Conservation (phyloP, 2,797 vertebrate genomes). For the Myripristis murdjan region DNA sequence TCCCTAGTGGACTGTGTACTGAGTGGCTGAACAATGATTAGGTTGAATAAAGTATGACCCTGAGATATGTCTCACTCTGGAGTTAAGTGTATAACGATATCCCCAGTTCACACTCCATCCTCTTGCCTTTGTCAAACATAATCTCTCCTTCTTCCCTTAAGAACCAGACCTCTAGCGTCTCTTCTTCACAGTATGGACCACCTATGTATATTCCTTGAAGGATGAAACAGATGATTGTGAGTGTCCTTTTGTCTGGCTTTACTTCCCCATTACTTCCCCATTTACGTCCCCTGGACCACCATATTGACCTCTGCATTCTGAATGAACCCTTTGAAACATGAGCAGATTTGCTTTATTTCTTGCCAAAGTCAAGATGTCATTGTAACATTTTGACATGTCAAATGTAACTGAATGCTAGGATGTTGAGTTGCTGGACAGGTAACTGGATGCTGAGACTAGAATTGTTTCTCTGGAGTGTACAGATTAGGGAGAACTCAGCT, state of each 20-base stretch:
- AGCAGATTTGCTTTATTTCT: neutral
- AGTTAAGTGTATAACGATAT: constrained; percentile 27
- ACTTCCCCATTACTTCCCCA: too few relatives aligned
- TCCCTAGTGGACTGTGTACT: too few relatives aligned
- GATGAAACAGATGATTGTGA: constrained; percentile 18
- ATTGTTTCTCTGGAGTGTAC: constrained; percentile 25
- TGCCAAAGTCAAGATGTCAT: constrained; percentile 15
- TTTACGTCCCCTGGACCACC: too few relatives aligned
- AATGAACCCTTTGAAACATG: constrained; percentile 10
- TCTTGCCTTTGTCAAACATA: constrained; percentile 33
- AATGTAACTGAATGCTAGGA: constrained; percentile 26
- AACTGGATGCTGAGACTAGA: constrained; percentile 43
- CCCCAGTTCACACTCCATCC: constrained; percentile 10
- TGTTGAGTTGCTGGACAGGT: constrained; percentile 19
- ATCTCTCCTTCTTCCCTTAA: constrained; percentile 23
- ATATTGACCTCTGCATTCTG: constrained; percentile 10
- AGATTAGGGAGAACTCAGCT: constrained; percentile 46
- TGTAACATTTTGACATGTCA: too few relatives aligned
- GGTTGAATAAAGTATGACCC: constrained; percentile 24
- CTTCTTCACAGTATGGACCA: constrained; percentile 28
- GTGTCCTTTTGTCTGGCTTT: constrained; percentile 1
- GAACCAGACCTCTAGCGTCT: neutral
- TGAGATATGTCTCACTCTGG: constrained; percentile 27
- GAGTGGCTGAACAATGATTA: constrained; percentile 14
- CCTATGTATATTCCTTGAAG: constrained; percentile 16